Evolutionary conservation across 2,113 vertebrate species (phyloP).

Genomic region (Echinops telfairi): DNA sequence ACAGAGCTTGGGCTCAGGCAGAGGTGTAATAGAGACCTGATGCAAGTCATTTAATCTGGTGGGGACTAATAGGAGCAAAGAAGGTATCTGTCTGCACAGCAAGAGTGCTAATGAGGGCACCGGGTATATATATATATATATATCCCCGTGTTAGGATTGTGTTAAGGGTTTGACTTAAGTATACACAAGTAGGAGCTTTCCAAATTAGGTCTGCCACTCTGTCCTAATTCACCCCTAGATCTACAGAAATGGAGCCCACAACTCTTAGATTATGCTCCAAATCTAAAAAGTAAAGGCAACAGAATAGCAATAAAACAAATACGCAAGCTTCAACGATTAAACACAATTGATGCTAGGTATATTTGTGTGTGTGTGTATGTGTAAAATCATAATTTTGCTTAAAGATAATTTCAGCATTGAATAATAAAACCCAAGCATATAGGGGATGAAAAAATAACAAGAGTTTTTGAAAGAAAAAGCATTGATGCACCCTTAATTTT

Average conservation of each 20-base stretch:
- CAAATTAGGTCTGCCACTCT: conserved; percentile 48
- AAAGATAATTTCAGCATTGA: conserved; percentile 29
- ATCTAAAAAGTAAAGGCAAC: conserved; percentile 21
- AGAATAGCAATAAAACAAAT: neutral
- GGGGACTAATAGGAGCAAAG: conserved; percentile 70
- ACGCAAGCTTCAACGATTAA: neutral
- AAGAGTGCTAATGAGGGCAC: conserved; percentile 47
- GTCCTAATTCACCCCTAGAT: conserved; percentile 4
- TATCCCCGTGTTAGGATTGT: neutral
- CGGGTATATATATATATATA: conserved; percentile 60
- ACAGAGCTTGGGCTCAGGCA: neutral
- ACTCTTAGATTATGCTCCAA: neutral
- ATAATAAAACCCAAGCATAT: neutral
- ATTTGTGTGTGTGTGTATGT: neutral
- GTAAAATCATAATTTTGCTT: neutral
- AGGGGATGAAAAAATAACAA: neutral
- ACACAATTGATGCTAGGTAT: conserved; percentile 29
- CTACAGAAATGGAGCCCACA: neutral
- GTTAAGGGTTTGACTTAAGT: conserved; percentile 47
- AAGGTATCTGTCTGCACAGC: neutral
- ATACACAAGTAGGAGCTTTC: conserved; percentile 49
- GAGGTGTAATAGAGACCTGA: conserved; percentile 57
- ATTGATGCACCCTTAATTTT: neutral
- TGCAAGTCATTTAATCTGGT: conserved; percentile 81
- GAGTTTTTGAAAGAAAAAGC: neutral